Base-by-base conservation (phyloP, 2,888 invertebrate species). In the Cordilura impudica region DNA sequence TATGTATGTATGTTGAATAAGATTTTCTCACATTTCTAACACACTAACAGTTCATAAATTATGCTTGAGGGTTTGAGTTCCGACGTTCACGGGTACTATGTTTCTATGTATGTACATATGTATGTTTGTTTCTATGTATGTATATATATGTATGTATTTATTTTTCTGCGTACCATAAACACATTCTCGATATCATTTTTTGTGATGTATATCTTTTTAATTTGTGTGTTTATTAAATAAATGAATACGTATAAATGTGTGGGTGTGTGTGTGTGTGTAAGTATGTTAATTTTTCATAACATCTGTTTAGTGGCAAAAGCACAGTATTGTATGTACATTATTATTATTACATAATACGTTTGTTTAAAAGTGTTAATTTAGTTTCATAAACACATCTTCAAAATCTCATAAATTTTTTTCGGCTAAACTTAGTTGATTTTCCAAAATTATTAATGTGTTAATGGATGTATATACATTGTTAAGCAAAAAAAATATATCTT, bases 271-370 rank as follows among this genome's bases (percentile, higher is more conserved):
- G 29, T n/a, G 47, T 66, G n/a, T 54, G 18, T 26, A 26, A 8
- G 45, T 60, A 70, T 78, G 69, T 60, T 70, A 70, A 78, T 74
- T 78, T 74, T 54, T 54, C 29, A 19, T 53, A 74, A 70, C 78
- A 78, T 74, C 73, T 78, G 78, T 74, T 78, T 70, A 54, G 51
- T 78, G 60, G 53, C 70, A 78, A 65, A n/a, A n/a, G n/a, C 58
- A 66, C 74, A 74, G 60, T 66, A 6, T 26, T n/a, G 12, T 12
- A 12, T 6, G 19, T 23, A 12, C 12, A 14, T 2, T 6, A 26
- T 26, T 4, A 14, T 12, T 23, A n/a, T 21, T 26, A 51, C 35
- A 49, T 18, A 14, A 31, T 12, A 10, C 16, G 61, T 67, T n/a
- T 63, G 60, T 79, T 71, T 31, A 26, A 69, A 66, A 66, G 70